A percentile compares a stretch with the other conserved stretches of the same genome.
phyloP scores from a whole-genome alignment of 2,888 invertebrate genomes.

The Apeira syringaria region DNA sequence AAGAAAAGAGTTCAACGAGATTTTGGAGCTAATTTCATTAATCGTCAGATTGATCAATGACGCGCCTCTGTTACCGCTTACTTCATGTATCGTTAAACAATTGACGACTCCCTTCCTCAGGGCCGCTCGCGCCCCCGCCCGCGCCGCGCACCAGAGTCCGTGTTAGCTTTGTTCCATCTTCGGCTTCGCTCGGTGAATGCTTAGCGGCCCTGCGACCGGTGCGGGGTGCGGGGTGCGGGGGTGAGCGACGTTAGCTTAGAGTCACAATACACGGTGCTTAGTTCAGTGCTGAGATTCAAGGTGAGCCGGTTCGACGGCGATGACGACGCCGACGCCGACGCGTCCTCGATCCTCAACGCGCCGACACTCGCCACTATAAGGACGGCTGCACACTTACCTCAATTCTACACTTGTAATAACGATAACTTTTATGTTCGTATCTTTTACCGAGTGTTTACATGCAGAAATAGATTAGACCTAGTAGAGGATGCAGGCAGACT shows the following conservation, averaged over 20 bases:
- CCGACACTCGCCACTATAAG: constrained; percentile 19
- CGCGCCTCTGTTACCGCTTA: too few relatives aligned
- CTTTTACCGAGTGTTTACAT: too few relatives aligned
- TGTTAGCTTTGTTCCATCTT: too few relatives aligned
- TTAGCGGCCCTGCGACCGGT: constrained; percentile 1
- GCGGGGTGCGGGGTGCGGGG: constrained; percentile 9
- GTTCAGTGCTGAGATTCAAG: constrained; percentile 67
- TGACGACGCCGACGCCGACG: constrained; percentile 37
- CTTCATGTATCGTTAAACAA: too few relatives aligned
- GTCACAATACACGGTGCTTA: constrained; percentile 52
- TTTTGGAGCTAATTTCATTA: neutral
- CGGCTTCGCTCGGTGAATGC: constrained; percentile 7
- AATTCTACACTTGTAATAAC: too few relatives aligned
- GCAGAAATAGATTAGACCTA: too few relatives aligned
- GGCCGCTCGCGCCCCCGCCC: too few relatives aligned
- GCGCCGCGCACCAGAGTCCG: too few relatives aligned
- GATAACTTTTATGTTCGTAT: too few relatives aligned
- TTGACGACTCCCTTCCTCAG: too few relatives aligned
- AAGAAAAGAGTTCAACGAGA: constrained; percentile 23
- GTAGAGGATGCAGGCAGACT: too few relatives aligned
- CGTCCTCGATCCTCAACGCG: constrained; percentile 36
- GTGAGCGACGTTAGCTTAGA: constrained; percentile 32
- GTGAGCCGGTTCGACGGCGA: constrained; percentile 59
- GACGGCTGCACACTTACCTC: constrained; percentile 32
- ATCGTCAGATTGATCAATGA: neutral